These are phyloP conservation scores for Allophyes oxyacanthae DNA, from an alignment of 2,888 invertebrate species.

Conservation along the genomic window DNA sequence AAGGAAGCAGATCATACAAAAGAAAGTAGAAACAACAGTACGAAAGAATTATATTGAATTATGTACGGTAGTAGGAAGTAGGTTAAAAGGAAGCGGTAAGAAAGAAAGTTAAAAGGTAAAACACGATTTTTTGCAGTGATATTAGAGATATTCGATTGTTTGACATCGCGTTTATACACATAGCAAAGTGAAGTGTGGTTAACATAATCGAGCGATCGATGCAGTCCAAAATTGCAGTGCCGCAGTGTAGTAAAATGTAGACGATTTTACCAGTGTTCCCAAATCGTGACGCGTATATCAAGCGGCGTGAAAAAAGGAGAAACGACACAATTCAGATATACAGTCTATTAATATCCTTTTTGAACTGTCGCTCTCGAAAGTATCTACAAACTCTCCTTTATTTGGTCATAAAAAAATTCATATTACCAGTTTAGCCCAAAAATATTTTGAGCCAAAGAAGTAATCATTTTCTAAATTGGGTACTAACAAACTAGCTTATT, in stretches of 20 bases:
- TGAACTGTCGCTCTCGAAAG: constrained; percentile 68
- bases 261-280: constrained; percentile 87
- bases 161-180: constrained; percentile 42
- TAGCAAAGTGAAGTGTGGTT: constrained; percentile 41
- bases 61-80: constrained; percentile 18
- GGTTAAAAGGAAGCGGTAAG: constrained; percentile 25
- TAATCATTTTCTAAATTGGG: constrained; percentile 2
- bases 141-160: constrained; percentile 48
- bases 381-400: constrained; percentile 35
- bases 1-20: constrained; percentile 7
- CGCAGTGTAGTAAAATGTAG: constrained; percentile 77
- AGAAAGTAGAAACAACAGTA: neutral
- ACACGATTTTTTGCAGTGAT: constrained; percentile 39
- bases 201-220: constrained; percentile 56
- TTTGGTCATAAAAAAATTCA: neutral
- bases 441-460: constrained; percentile 9
- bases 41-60: constrained; percentile 13
- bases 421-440: constrained; percentile 26
- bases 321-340: constrained; percentile 87
- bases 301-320: constrained; percentile 89
- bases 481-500: constrained; percentile 1
- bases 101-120: constrained; percentile 13
- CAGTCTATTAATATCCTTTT: constrained; percentile 70
- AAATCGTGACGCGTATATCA: constrained; percentile 86
- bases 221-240: constrained; percentile 66